Evolutionary conservation across 2,797 vertebrate genomes (phyloP).

Genomic region (Moxostoma hubbsi): DNA sequence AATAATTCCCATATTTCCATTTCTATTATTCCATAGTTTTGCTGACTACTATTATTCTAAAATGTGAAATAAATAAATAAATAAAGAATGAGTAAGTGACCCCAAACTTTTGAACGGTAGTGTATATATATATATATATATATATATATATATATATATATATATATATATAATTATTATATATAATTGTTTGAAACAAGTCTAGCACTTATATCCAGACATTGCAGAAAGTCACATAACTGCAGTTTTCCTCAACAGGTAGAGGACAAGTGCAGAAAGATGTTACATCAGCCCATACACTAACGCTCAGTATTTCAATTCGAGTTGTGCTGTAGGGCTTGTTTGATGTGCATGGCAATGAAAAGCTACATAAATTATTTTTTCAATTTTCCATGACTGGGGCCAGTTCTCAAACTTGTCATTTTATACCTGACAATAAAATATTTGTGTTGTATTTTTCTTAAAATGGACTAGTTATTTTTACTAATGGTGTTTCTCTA

Average conservation of each 20-base stretch:
- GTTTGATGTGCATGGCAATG: neutral
- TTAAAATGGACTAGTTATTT: neutral
- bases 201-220: neutral
- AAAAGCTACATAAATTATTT: neutral
- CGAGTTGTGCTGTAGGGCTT: neutral
- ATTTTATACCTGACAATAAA: too few relatives aligned
- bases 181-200: neutral
- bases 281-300: neutral
- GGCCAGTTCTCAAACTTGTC: neutral
- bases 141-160: too few relatives aligned
- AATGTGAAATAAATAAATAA: too few relatives aligned
- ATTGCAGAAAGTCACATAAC: neutral
- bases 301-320: neutral
- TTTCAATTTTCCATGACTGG: too few relatives aligned
- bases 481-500: neutral
- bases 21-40: too few relatives aligned
- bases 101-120: too few relatives aligned
- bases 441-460: neutral
- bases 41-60: too few relatives aligned
- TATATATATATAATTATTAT: too few relatives aligned
- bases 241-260: neutral
- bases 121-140: too few relatives aligned
- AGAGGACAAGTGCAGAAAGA: neutral
- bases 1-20: too few relatives aligned
- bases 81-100: too few relatives aligned